Evolutionary conservation across 2,113 vertebrate species (phyloP), one percentile per base, ranked within the genome.

Genomic region (Heterocephalus glaber): DNA sequence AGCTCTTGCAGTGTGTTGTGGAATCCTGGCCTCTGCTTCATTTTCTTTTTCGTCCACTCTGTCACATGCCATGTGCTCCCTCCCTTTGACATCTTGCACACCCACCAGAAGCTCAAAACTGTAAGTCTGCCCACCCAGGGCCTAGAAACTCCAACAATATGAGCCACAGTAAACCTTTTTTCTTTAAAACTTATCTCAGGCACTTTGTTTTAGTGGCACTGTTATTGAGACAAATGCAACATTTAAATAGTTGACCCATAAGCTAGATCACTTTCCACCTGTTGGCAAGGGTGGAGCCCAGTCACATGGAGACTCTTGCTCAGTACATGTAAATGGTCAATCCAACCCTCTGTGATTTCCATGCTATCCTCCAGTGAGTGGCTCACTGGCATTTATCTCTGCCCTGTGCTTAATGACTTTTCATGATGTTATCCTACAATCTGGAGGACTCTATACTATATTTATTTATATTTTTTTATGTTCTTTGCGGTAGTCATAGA

Each of bases 301-400:
- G 30, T 2, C 9, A 13, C 8, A 22, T 14, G 0, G 9, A 58
- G n/a, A 54, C 3, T 1, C 3, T 3, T 3, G 24, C 12, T 85
- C 47, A 28, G 30, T 1, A 13, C 1, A 16, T 58, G 0, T 24
- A 16, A 44, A 38, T 0, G 8, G 7, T 56, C 7, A 26, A 13
- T 3, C 66, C 4, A 14, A 17, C 20, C 22, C 47, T 66, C 66
- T n/a, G 5, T 47, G 22, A 82, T 38, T 84, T 13, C 22, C 2
- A 35, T 4, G 11, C 77, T 61, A 2, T 38, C 2, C 1, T n/a
- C 0, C 0, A 65, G 17, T 0, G 35, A 16, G 54, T n/a, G 38
- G 60, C 2, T 3, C 52, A 44, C 4, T 56, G n/a, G 3, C 35
- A 61, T 28, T 66, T 74, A 65, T 26, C 56, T 97, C 83, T 28